Evolutionary conservation across 1,140 invertebrate species (phyloP).

Genomic region (Alviniconcha marisindica): DNA sequence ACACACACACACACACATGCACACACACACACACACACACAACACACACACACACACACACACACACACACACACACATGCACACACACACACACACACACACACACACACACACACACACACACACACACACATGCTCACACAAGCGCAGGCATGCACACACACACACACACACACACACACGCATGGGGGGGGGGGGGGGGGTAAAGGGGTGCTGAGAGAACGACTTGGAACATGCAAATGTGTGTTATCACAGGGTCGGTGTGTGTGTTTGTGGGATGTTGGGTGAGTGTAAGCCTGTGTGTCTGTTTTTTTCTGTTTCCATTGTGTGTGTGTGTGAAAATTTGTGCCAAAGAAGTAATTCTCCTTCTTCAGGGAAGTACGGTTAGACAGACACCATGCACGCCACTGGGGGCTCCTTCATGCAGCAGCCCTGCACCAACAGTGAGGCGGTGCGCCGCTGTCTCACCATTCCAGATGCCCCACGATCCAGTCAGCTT

Average conservation of each 20-base stretch:
- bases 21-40: conserved; percentile 10
- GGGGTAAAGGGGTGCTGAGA: no score
- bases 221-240: no score
- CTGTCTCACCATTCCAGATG: conserved; percentile 59
- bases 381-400: conserved; percentile 4
- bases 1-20: neutral
- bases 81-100: conserved; percentile 5
- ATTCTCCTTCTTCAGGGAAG: neutral
- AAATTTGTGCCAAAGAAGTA: neutral
- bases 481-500: conserved; percentile 61
- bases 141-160: neutral
- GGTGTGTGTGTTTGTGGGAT: no score
- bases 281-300: no score
- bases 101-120: conserved; percentile 17
- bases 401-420: conserved; percentile 43
- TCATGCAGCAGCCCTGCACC: conserved; percentile 65
- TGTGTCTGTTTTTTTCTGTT: no score
- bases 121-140: conserved; percentile 27
- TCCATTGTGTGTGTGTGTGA: neutral
- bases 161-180: neutral
- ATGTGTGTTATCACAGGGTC: no score
- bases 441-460: conserved; percentile 67
- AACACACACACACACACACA: conserved; percentile 22
- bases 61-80: conserved; percentile 20
- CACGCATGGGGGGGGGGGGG: no score